Evolutionary conservation across 2,797 vertebrate species (phyloP), one percentile per base, ranked within the genome.

Genomic region (Myotis myotis): DNA sequence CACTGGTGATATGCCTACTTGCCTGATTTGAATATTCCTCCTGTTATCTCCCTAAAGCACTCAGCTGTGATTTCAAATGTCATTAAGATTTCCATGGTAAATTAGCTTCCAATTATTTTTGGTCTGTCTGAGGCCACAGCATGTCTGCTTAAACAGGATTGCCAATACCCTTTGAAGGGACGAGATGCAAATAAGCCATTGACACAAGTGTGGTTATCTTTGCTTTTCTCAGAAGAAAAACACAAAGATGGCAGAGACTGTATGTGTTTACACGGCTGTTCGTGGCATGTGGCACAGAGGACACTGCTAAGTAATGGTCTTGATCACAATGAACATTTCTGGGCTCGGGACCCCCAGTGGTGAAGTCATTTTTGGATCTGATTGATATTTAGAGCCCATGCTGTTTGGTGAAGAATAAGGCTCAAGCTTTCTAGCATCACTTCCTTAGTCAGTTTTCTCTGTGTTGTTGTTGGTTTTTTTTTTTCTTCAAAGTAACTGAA

Each of bases 31-130:
- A 96, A 25, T n/a, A 36, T 93, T 90, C 85, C 75, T 91, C 62
- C 91, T 96, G 66, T 96, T 97, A 81, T 96, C 53, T 97, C 93
- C 92, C 81, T 49, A 90, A 88, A 96, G 71, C 38, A 80, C 95
- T 97, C 94, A 91, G 94, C 95, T 97, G 44, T 81, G 10, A 87
- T 95, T 97, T 97, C 71, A 97, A 97, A 97, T 96, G 88, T 79
- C 90, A 96, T 97, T 96, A 97, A 91, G 82, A 87, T 97, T 98
- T 98, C 84, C 76, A 90, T 82, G 79, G 86, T 95, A 96, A 97
- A 97, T 97, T 97, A 97, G 89, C 55, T 98, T 97, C 71, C 95
- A 87, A 83, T 97, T 88, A 92, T 95, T 81, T 87, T 94, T 93
- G 89, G 78, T 96, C 75, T 80, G 15, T 87, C 94, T 89, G 78